These are phyloP conservation scores for Hipparchia semele DNA, from an alignment of 2,888 invertebrate genomes.

Conservation along the genomic window DNA sequence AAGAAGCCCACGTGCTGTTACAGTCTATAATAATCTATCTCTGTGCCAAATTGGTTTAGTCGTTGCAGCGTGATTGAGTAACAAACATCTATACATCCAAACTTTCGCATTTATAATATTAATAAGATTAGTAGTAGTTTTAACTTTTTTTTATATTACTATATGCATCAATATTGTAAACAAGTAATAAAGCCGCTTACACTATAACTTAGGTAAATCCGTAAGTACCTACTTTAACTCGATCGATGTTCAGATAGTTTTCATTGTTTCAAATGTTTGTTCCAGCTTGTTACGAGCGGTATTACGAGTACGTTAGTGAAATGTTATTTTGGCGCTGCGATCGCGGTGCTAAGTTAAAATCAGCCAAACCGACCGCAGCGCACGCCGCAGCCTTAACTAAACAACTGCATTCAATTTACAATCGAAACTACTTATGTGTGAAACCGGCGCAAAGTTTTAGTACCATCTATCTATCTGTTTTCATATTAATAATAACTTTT, in stretches of 20 bases:
- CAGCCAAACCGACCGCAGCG: background rate
- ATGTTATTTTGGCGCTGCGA: background rate
- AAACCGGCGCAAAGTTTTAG: background rate
- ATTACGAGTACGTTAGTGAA: no score
- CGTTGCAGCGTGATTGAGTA: no score
- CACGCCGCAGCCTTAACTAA: background rate
- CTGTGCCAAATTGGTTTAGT: no score
- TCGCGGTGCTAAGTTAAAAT: background rate
- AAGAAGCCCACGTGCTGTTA: no score
- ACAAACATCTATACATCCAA: no score
- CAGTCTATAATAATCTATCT: no score
- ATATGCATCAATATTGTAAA: no score
- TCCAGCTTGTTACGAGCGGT: background rate
- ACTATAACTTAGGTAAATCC: background rate
- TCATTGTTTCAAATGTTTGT: background rate
- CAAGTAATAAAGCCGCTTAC: background rate
- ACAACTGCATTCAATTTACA: constrained; percentile 7
- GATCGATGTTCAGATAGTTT: background rate
- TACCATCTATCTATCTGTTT: no score
- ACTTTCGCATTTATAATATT: no score
- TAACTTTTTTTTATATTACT: no score
- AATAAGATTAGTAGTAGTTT: no score
- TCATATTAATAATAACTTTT: no score
- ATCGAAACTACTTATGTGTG: background rate
- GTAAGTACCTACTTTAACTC: background rate